Evolutionary conservation across 2,113 vertebrate genomes (phyloP).

Genomic region (Dicrurus megarhynchus): DNA sequence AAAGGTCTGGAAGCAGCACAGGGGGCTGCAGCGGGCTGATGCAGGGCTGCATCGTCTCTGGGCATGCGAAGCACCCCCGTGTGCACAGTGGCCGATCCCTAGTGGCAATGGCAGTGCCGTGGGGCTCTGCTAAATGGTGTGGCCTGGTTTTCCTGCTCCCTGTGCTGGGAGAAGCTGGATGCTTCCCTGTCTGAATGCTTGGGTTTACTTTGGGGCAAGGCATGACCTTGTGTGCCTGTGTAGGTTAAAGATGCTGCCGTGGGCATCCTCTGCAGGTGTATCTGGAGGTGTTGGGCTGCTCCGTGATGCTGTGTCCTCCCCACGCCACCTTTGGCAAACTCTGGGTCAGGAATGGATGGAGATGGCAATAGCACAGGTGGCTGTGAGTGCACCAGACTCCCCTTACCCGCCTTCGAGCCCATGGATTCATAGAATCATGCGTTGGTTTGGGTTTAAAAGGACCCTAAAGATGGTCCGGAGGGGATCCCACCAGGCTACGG

Average conservation of each 20-base stretch:
- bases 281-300: background rate
- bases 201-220: background rate
- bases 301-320: background rate
- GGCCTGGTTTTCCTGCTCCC: background rate
- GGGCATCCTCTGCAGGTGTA: background rate
- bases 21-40: background rate
- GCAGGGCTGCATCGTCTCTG: fast-evolving
- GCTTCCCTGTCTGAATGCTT: background rate
- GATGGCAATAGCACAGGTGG: background rate
- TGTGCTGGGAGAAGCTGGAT: background rate
- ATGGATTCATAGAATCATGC: background rate
- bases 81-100: fast-evolving
- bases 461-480: background rate
- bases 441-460: background rate
- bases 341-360: background rate
- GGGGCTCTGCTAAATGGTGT: background rate
- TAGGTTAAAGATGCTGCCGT: background rate
- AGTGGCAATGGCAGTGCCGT: background rate
- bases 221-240: background rate
- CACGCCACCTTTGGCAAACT: background rate
- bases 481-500: no score
- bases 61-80: background rate
- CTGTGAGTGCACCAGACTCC: background rate
- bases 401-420: background rate
- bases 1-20: background rate